Evolutionary conservation across 2,113 vertebrate genomes (phyloP), one percentile per base, ranked within the genome.

Genomic region (Struthio camelus): DNA sequence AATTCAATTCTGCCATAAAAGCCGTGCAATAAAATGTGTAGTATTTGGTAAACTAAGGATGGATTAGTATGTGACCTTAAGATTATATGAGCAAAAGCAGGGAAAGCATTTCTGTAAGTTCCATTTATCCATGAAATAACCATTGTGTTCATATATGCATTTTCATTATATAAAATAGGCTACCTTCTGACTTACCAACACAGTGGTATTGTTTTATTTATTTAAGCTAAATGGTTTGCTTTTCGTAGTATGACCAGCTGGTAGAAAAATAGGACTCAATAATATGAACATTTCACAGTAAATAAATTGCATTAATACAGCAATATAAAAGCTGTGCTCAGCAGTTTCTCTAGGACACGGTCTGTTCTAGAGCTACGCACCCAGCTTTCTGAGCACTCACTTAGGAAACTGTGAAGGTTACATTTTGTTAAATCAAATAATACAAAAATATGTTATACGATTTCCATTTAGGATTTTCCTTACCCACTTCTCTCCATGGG

Each of bases 261-360:
- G 75, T 91, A 86, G 92, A 97, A 90, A 83, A 97, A 89, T 71
- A 93, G 51, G 88, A 81, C 92, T 97, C 90, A 94, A 81, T 95
- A 95, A 96, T 11, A 16, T 1, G 19, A 80, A 80, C 56, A 94
- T 97, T 97, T 97, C 92, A 96, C 92, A 93, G 90, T 92, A 97
- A 96, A 95, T 97, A 96, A 96, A 97, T 96, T 51, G 46, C 79
- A 92, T 80, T 97, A 97, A 96, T 96, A 92, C 88, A 93, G 86
- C 53, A 94, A 38, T 90, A 87, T 94, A 87, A 94, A 94, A 89
- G 78, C 84, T 88, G 80, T 86, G 80, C 93, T 95, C 90, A 96
- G 69, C 66, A 89, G 75, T 85, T 95, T 95, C 85, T 66, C n/a
- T 34, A 96, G 93, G 82, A 97, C 93, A 96, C 85, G 42, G 46